Evolutionary conservation across 1,140 invertebrate genomes (phyloP), one percentile per base, ranked within the genome.

Genomic region (Heliconius himera): DNA sequence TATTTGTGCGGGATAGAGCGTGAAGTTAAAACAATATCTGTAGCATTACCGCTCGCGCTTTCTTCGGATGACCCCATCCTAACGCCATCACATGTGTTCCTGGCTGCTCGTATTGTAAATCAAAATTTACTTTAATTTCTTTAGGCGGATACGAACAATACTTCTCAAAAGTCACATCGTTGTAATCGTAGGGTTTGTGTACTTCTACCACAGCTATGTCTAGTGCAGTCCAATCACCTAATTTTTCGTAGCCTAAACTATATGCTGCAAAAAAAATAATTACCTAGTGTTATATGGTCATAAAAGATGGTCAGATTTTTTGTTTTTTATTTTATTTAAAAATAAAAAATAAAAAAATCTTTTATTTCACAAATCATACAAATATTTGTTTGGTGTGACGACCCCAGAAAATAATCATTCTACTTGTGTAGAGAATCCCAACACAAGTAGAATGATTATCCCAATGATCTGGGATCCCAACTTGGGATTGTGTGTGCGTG

Each of bases 131-230:
- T 22, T 77, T 33, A 66, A 90, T 87, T 1, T 71, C 36, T 0
- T 60, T 49, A 2, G 89, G 89, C 18, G 54, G 81, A 66, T 86
- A 84, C 0, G 82, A 78, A 66, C 89, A 90, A 38, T 79, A 2
- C 2, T 70, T 70, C 2, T 76, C 22, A 22, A 78, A 84, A 0
- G 60, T 4, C 18, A 38, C 73, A 46, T 85, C 82, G 1, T 76
- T 54, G 29, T 87, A 84, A 46, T 85, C 73, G 54, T 79, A 88
- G 0, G 83, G 78, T 2, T 83, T 81, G 20, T 91, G 86, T n/a
- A 89, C 88, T 79, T 84, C 85, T 0, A 84, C 83, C 8, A 89
- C 60, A 18, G 85, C 89, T 76, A 91, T 86, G 41, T 91, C 89
- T 49, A 88, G 84, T 8, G 73, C 66, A 1, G 86, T 76, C 89